Evolutionary conservation across 1,140 invertebrate genomes (phyloP).

Genomic region (Trichonephila inaurata): DNA sequence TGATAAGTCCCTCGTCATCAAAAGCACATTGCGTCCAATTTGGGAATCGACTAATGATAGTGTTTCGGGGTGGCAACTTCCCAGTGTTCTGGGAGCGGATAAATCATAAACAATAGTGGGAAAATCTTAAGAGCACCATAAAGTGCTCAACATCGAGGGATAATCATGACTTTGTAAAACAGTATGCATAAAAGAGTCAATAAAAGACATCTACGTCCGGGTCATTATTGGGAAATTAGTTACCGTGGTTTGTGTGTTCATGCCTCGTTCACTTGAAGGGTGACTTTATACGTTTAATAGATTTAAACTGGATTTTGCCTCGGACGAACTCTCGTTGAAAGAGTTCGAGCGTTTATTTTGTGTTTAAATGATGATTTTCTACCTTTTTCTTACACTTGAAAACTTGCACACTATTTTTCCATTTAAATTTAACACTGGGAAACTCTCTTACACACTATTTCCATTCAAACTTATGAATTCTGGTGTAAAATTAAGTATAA

Average conservation of each 20-base stretch:
- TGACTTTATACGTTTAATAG: conserved; percentile 21
- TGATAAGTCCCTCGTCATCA: conserved; percentile 57
- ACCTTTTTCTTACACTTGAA: too few relatives aligned
- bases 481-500: too few relatives aligned
- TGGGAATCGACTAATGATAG: conserved; percentile 61
- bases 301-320: background rate
- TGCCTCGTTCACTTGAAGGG: background rate
- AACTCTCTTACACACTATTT: too few relatives aligned
- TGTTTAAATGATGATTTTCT: background rate
- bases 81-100: conserved; percentile 47
- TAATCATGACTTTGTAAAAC: conserved; percentile 40
- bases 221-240: conserved; percentile 34
- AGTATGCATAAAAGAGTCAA: conserved; percentile 64
- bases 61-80: background rate
- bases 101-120: conserved; percentile 72
- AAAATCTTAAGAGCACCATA: conserved; percentile 45
- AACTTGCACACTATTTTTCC: too few relatives aligned
- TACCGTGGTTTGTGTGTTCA: background rate
- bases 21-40: conserved; percentile 50
- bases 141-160: conserved; percentile 44
- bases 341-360: background rate
- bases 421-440: too few relatives aligned
- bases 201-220: conserved; percentile 60
- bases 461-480: too few relatives aligned
- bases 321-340: too few relatives aligned